phyloP scores from a whole-genome alignment of 2,113 vertebrate species.

The Paradoxurus hermaphroditus region DNA sequence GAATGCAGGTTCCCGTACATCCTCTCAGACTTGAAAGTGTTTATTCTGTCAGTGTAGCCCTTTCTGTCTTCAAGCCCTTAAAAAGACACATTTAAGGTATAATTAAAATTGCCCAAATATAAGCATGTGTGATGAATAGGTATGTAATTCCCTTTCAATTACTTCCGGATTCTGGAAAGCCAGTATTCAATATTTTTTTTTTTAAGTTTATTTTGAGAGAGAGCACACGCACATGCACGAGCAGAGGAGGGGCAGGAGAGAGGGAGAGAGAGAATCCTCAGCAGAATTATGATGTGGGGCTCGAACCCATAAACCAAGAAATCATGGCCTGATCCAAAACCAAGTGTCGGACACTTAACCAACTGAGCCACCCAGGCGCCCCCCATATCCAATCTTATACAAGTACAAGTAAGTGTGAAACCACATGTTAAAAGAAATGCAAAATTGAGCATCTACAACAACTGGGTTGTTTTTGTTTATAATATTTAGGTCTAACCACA shows the following conservation, averaged over 20 bases:
- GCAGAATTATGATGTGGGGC: too few relatives aligned
- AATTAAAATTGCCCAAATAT: neutral
- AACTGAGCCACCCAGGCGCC: too few relatives aligned
- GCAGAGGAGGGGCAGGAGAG: too few relatives aligned
- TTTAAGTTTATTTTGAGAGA: too few relatives aligned
- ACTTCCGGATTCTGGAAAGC: neutral
- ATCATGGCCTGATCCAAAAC: too few relatives aligned
- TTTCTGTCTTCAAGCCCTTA: neutral
- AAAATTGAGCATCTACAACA: neutral
- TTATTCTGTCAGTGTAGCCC: neutral
- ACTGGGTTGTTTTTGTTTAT: neutral
- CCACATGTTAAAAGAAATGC: neutral
- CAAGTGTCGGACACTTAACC: too few relatives aligned
- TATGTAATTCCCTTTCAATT: neutral
- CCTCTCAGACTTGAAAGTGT: neutral
- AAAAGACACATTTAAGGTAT: neutral
- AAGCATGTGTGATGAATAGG: neutral
- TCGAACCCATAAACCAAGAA: too few relatives aligned
- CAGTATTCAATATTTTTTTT: neutral
- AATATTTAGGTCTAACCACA: neutral
- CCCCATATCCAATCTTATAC: neutral
- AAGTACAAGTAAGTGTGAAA: neutral
- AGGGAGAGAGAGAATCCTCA: too few relatives aligned
- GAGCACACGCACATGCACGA: too few relatives aligned
- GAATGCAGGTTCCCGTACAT: neutral